These are phyloP conservation scores for Drosophila pseudotalamancana DNA, from an alignment of 2,888 invertebrate species.

Conservation along the genomic window DNA sequence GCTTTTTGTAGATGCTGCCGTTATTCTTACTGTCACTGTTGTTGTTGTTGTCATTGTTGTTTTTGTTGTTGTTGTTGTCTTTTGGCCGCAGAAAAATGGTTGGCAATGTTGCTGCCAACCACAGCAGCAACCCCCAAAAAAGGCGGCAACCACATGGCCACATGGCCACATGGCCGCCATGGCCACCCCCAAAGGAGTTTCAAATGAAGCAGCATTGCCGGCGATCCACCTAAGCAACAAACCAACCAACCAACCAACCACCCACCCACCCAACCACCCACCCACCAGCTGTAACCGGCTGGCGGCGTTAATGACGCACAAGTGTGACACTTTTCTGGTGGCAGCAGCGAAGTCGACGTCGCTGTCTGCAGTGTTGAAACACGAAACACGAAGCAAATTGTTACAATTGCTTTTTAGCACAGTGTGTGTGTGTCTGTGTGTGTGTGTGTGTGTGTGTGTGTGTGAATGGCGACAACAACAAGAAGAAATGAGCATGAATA, in stretches of 20 bases:
- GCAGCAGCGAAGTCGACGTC: conserved; percentile 17
- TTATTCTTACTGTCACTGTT: neutral
- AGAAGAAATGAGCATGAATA: conserved; percentile 71
- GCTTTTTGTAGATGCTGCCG: conserved; percentile 14
- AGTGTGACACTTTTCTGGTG: conserved; percentile 79
- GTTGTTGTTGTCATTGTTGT: conserved; percentile 5
- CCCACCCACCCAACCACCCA: conserved; percentile 33
- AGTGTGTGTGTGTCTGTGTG: conserved; percentile 18
- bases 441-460: conserved; percentile 31
- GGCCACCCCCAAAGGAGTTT: conserved; percentile 51
- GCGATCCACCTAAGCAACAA: neutral
- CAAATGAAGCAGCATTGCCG: conserved; percentile 41
- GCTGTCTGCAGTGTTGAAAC: conserved; percentile 45
- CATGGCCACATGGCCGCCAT: conserved; percentile 46
- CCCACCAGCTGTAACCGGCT: conserved; percentile 78
- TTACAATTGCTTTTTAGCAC: conserved; percentile 65
- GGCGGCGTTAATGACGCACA: conserved; percentile 81
- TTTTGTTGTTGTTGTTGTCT: conserved; percentile 39
- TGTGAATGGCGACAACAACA: conserved; percentile 36
- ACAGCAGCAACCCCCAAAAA: conserved; percentile 70
- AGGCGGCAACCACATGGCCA: conserved; percentile 52
- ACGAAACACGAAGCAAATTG: conserved; percentile 69
- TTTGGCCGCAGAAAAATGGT: conserved; percentile 77
- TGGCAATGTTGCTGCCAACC: conserved; percentile 78
- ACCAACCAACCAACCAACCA: conserved; percentile 7